Evolutionary conservation across 37 sponge, comb jelly and placozoan species (phyloP).

Genomic region (Hormiphora californensis): DNA sequence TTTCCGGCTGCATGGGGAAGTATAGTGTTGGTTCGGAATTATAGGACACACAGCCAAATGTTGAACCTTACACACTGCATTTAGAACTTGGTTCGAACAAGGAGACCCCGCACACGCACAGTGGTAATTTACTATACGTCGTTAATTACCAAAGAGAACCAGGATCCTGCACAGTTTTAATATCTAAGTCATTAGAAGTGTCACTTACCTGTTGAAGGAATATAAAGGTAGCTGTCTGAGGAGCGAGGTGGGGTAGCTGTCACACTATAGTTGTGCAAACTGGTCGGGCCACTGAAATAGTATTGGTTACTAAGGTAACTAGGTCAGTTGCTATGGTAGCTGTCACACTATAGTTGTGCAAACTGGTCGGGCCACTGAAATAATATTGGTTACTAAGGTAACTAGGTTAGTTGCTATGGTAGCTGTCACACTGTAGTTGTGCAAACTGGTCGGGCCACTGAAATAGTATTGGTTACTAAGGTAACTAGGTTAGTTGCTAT

Average conservation of each 20-base stretch:
- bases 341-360: too few relatives aligned
- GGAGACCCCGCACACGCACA: too few relatives aligned
- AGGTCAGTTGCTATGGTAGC: too few relatives aligned
- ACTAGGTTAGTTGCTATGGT: neutral
- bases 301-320: neutral
- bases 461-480: too few relatives aligned
- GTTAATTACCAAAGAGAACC: too few relatives aligned
- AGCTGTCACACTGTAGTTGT: neutral
- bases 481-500: too few relatives aligned
- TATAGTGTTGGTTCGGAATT: neutral
- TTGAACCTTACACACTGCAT: too few relatives aligned
- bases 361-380: too few relatives aligned
- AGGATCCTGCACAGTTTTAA: too few relatives aligned
- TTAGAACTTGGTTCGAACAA: neutral
- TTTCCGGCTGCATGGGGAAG: neutral
- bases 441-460: neutral
- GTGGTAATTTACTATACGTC: too few relatives aligned
- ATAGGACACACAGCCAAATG: too few relatives aligned
- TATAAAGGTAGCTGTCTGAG: conserved; percentile 32
- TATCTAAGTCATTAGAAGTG: neutral
- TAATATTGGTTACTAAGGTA: neutral
- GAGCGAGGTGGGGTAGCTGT: neutral
- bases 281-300: neutral
- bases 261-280: neutral
- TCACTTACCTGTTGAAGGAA: conserved; percentile 19